Base-by-base conservation (phyloP, 2,888 invertebrate genomes). In the Dorcus hopei region DNA sequence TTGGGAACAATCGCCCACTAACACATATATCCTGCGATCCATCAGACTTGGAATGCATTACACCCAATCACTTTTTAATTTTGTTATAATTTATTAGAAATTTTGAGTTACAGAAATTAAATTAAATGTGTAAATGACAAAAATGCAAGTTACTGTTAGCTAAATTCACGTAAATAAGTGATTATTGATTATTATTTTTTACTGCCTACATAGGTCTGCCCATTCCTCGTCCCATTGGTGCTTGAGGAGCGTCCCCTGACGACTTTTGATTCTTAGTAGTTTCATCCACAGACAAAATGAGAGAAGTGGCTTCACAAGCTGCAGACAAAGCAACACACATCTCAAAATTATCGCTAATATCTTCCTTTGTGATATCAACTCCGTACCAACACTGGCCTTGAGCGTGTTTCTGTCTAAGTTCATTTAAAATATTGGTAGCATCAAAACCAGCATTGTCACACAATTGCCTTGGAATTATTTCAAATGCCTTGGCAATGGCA, bases 361-460 rank as follows among this genome's bases (percentile, higher is more conserved):
- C 94, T 77, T 98, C 99, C 71, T 88, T 89, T 73, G 86, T 89
- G 48, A 99, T 92, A 78, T 99, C 97, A 41, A 99, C 94, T 39
- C 99, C 99, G 78, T 85, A 96, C 96, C 97, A 97, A 59, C 86
- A 84, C 48, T 87, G 87, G 85, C 95, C 95, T 75, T 93, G 90
- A 53, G 97, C 94, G 76, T 99, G 99, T 70, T 91, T 93, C 79
- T 97, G 96, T 9, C 99, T 83, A 61, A 99, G 84, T 80, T 97
- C 96, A 80, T 99, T 99, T 57, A 99, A 84, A 73, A 99, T 91
- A 77, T 95, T 95, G 57, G 97, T 98, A 6, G 98, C 96, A 80
- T 99, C 99, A 74, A 99, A 94, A 45, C 99, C 99, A 39, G 99
- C 99, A 80, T 99, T 99, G 79, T 98, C 97, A 78, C 97, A 97